A percentile compares a stretch with the other conserved stretches of the same genome.
Conservation (phyloP, 53 echinoderm and acorn worm species). For the Stichopus horrens region DNA sequence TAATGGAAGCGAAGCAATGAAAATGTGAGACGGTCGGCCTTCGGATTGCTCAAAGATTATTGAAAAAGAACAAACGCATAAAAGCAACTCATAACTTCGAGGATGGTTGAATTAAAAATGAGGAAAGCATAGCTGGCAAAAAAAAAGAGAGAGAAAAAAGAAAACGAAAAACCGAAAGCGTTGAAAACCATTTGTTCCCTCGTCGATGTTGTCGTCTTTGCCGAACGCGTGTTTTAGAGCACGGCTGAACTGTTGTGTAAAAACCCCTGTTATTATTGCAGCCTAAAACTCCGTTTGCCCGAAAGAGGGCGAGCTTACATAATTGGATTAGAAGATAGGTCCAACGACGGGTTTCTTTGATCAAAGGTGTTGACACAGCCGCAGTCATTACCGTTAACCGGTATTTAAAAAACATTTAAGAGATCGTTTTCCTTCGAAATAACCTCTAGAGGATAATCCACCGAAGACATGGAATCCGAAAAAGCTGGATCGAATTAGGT, state of each 20-base stretch:
- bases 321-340: slow-evolving; percentile 37
- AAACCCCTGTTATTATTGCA: neutral
- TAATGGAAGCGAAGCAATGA: no score
- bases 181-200: neutral
- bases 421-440: slow-evolving; percentile 38
- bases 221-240: neutral
- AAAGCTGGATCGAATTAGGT: neutral
- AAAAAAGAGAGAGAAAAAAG: neutral
- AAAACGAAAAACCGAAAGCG: neutral
- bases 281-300: slow-evolving; percentile 4
- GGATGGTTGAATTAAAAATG: neutral
- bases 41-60: neutral
- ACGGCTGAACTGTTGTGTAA: slow-evolving; percentile 30
- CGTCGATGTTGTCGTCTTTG: neutral
- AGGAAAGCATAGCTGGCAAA: no score
- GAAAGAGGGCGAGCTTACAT: slow-evolving; percentile 46
- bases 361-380: slow-evolving; percentile 35
- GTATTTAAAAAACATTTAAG: slow-evolving; percentile 43
- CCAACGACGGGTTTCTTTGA: neutral
- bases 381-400: slow-evolving; percentile 40
- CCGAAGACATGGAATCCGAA: neutral
- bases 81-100: neutral
- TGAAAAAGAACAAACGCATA: neutral
- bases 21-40: neutral
- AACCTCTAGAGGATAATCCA: slow-evolving; percentile 19